These are phyloP conservation scores for Bostrychus sinensis DNA, from an alignment of 2,113 vertebrate genomes.

Conservation along the genomic window DNA sequence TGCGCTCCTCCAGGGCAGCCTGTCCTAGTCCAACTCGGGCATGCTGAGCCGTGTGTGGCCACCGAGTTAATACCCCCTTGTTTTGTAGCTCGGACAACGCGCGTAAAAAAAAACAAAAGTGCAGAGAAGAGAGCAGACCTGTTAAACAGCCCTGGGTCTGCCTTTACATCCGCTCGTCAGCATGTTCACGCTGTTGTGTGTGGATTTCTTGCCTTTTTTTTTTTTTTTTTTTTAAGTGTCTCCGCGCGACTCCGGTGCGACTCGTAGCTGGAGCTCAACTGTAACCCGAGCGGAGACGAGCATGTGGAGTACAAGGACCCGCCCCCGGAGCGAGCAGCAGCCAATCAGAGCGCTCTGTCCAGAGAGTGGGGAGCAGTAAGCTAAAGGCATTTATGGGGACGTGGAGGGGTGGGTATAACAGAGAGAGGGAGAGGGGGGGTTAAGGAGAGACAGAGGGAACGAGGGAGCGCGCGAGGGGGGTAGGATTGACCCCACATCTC, in stretches of 20 bases:
- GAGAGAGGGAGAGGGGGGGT: neutral
- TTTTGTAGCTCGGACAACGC: conserved; percentile 9
- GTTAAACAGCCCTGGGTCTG: conserved; percentile 22
- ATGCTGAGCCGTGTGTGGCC: conserved; percentile 42
- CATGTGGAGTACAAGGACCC: conserved; percentile 33
- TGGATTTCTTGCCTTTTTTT: neutral
- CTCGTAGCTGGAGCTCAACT: conserved; percentile 66
- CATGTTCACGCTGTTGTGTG: conserved; percentile 41
- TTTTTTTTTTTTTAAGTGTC: conserved; percentile 19
- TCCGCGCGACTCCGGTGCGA: conserved; percentile 48
- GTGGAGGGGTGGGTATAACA: conserved; percentile 35
- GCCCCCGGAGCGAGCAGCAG: conserved; percentile 52
- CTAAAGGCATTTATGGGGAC: conserved; percentile 63
- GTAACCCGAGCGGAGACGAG: conserved; percentile 69
- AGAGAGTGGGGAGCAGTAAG: conserved; percentile 62
- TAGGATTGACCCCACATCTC: conserved; percentile 48
- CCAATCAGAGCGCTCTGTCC: conserved; percentile 75
- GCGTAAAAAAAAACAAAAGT: conserved; percentile 28
- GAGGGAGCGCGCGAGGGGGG: neutral
- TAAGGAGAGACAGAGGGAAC: neutral
- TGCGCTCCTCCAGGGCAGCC: conserved; percentile 46
- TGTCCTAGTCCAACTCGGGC: conserved; percentile 54
- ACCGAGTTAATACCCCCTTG: conserved; percentile 20
- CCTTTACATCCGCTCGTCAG: conserved; percentile 40
- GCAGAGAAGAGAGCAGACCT: conserved; percentile 10